Evolutionary conservation across 2,888 invertebrate species (phyloP).

Genomic region (Agrotis clavis): DNA sequence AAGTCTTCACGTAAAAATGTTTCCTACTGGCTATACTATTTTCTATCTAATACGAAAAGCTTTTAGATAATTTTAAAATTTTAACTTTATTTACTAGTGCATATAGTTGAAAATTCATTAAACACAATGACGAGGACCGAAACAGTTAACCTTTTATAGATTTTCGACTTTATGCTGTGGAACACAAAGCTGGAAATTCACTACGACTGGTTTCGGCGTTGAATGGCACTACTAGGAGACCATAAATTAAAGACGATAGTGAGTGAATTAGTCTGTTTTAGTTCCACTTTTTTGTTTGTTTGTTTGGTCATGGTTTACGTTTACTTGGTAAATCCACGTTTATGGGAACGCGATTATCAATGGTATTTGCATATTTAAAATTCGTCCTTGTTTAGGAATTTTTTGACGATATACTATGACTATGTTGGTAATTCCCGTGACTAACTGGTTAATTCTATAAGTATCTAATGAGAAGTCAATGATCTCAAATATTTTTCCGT

Average conservation of each 20-base stretch:
- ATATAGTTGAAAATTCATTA: too few relatives aligned
- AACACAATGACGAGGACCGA: too few relatives aligned
- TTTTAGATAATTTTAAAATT: too few relatives aligned
- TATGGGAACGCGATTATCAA: constrained; percentile 24
- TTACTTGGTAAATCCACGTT: constrained; percentile 18
- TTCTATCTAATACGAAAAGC: too few relatives aligned
- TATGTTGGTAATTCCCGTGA: constrained; percentile 19
- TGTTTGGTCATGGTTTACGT: constrained; percentile 40
- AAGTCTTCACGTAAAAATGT: constrained; percentile 49
- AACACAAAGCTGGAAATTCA: too few relatives aligned
- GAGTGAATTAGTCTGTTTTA: constrained; percentile 63
- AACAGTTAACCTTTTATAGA: too few relatives aligned
- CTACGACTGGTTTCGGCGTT: too few relatives aligned
- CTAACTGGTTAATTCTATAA: neutral
- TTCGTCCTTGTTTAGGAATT: constrained; percentile 23
- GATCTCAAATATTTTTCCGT: constrained; percentile 5
- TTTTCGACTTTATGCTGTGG: too few relatives aligned
- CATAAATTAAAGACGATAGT: constrained; percentile 59
- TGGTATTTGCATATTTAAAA: constrained; percentile 38
- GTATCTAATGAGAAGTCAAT: constrained; percentile 27
- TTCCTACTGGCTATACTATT: constrained; percentile 7
- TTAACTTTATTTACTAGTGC: too few relatives aligned
- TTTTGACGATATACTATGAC: constrained; percentile 17
- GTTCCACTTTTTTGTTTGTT: constrained; percentile 43
- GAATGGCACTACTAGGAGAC: constrained; percentile 25